Base-by-base conservation (phyloP, 2,888 invertebrate species). In the Tiphia femorata region DNA sequence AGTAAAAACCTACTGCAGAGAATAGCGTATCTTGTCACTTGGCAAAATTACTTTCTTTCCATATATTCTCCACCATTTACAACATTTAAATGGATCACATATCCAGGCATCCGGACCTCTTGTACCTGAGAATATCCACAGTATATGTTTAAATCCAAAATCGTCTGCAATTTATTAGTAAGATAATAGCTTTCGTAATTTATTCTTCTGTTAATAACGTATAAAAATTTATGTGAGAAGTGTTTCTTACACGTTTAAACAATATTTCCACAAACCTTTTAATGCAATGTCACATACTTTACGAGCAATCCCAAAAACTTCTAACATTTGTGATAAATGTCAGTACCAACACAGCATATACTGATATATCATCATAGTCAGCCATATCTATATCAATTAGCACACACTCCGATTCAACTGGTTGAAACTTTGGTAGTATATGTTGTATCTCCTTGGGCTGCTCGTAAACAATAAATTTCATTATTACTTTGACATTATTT, bases 91-190 rank as follows among this genome's bases (percentile, higher is more conserved):
- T 98, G 90, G 88, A 83, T 99, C 99, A 75, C 95, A 96, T 5
- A 99, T 93, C 99, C 99, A 99, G 79, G 98, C 97, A 89, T 99
- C 99, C 46, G 99, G 91, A 76, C 99, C 99, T 86, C 99, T 90
- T 67, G 99, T 89, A 0, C 99, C 99, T 59, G 98, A 99, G 84
- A 97, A 99, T 17, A 99, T 94, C 98, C 98, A 99, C 42, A 99
- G 85, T 27, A 97, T 87, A 75, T 96, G 92, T 75, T 94, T 88
- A 82, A 93, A 99, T 3, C 96, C 98, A 86, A 99, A 99, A 84
- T 99, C 98, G 75, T 96, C 97, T 91, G 84, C 44, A 82, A 77
- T 80, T 81, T 6, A 21, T 20, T n/a, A n/a, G n/a, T n/a, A n/a
- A n/a, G n/a, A n/a, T n/a, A n/a, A n/a, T n/a, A n/a, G 2, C 10